A percentile compares a stretch with the other conserved stretches of the same genome.
Evolutionary conservation across 2,888 invertebrate genomes (phyloP).

Genomic region (Hedya salicella): DNA sequence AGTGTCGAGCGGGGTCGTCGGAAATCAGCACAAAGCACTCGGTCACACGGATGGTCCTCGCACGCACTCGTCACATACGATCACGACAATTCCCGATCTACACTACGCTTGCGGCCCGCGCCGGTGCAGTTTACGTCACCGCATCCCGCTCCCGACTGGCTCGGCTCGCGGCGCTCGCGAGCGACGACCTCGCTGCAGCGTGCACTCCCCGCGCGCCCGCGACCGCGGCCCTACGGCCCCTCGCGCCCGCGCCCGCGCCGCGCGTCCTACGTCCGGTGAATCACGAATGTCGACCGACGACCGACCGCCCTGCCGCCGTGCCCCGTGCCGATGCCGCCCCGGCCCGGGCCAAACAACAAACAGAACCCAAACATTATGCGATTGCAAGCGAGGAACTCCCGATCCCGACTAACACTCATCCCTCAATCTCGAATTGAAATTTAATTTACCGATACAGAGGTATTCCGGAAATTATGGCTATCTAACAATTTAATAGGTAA

Average conservation of each 20-base stretch:
- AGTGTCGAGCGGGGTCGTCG: constrained; percentile 80
- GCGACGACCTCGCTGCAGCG: constrained; percentile 84
- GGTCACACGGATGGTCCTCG: constrained; percentile 68
- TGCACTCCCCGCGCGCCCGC: constrained; percentile 69
- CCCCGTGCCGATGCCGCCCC: constrained; percentile 2
- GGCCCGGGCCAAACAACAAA: constrained; percentile 13
- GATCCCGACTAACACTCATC: neutral
- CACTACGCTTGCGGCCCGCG: constrained; percentile 82
- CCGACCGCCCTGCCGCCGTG: constrained; percentile 27
- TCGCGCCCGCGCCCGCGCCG: constrained; percentile 53
- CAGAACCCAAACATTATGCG: constrained; percentile 16
- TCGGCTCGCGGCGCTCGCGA: constrained; percentile 72
- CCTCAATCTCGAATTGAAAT: neutral
- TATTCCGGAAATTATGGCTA: neutral
- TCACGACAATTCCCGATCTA: constrained; percentile 82
- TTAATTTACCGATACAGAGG: neutral
- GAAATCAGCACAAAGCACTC: constrained; percentile 70
- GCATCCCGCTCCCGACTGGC: constrained; percentile 85
- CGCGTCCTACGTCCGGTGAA: constrained; percentile 81
- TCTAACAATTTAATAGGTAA: too few relatives aligned
- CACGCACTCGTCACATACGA: constrained; percentile 71
- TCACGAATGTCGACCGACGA: constrained; percentile 54
- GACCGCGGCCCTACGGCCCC: constrained; percentile 58
- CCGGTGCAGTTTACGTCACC: constrained; percentile 85
- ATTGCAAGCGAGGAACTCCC: neutral